Evolutionary conservation across 2,888 invertebrate species (phyloP), one percentile per base, ranked within the genome.

Genomic region (Ophioninae sp.): DNA sequence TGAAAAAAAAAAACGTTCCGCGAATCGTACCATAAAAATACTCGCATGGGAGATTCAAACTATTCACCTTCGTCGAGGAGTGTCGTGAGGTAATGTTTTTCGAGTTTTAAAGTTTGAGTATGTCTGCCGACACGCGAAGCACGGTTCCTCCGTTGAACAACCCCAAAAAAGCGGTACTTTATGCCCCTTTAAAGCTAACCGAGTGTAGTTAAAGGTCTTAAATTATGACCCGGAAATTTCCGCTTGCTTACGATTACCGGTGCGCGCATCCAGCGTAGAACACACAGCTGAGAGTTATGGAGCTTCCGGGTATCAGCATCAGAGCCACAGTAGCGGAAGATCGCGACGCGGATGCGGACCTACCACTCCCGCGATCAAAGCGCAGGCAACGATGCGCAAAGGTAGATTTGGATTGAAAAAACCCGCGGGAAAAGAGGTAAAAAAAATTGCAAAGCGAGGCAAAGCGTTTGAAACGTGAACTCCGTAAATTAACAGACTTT

Each of bases 261-360:
- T 20, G 20, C 57, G 20, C 30, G 57, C 30, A 57, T 69, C 30
- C n/a, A 69, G 37, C 30, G 56, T 17, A 30, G 69, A n/a, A 69
- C 56, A 23, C 56, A 3, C 17, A 56, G 41, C 21, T 13, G 56
- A 23, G 17, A 69, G 50, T 17, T 17, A 23, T n/a, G 17, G 23
- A 30, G 50, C 50, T 56, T 69, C 50, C 17, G 50, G n/a, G 50
- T 7, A 69, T 50, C 17, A 23, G 23, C 20, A 30, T 56, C 30
- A 7, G 30, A 56, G 37, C 56, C 56, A 56, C 30, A 37, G 69
- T 30, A 56, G 69, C 56, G 23, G 56, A 70, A n/a, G 41, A 67
- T 21, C 20, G 21, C 44, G 57, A 17, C 50, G 21, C 37, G 56
- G 8, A 50, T 21, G 69, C 23, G 10, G 30, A 8, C 21, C 20